These are phyloP conservation scores for Crioceris asparagi DNA, from an alignment of 2,888 invertebrate species.

Conservation along the genomic window DNA sequence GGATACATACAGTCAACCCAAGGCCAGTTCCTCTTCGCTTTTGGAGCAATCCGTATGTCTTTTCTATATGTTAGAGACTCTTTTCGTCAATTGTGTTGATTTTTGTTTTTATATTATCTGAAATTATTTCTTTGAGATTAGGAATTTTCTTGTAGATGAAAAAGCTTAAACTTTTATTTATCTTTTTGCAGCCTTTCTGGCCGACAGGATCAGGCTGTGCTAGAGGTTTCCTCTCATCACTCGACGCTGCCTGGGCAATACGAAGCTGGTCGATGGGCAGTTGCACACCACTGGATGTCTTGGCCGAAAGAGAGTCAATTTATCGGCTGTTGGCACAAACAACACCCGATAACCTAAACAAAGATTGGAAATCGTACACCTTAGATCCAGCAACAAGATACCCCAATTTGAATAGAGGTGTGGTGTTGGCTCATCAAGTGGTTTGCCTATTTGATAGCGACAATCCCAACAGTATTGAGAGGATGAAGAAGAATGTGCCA, in stretches of 20 bases:
- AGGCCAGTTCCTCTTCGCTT: too few species aligned
- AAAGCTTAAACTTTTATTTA: too few species aligned
- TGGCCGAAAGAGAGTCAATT: constrained; percentile 92
- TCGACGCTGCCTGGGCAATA: constrained; percentile 95
- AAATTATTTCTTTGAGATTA: too few species aligned
- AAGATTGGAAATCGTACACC: constrained; percentile 79
- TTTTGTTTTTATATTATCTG: too few species aligned
- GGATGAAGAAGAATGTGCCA: constrained; percentile 34
- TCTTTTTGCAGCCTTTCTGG: constrained; percentile 74
- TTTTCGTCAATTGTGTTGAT: too few species aligned
- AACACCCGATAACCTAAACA: constrained; percentile 89
- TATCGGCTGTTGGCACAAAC: constrained; percentile 79
- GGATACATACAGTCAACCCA: too few species aligned
- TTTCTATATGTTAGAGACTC: too few species aligned
- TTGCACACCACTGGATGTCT: constrained; percentile 66
- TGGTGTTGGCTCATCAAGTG: constrained; percentile 69
- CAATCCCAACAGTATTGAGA: constrained; percentile 50
- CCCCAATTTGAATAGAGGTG: constrained; percentile 67
- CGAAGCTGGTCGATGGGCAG: constrained; percentile 64
- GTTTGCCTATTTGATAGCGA: constrained; percentile 62
- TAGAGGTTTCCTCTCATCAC: constrained; percentile 87
- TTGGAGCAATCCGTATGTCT: too few species aligned
- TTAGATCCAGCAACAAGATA: constrained; percentile 80
- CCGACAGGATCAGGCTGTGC: constrained; percentile 98
- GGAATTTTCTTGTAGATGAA: too few species aligned